Conservation (phyloP, 2,113 vertebrate genomes). For the Eulacestoma nigropectus region DNA sequence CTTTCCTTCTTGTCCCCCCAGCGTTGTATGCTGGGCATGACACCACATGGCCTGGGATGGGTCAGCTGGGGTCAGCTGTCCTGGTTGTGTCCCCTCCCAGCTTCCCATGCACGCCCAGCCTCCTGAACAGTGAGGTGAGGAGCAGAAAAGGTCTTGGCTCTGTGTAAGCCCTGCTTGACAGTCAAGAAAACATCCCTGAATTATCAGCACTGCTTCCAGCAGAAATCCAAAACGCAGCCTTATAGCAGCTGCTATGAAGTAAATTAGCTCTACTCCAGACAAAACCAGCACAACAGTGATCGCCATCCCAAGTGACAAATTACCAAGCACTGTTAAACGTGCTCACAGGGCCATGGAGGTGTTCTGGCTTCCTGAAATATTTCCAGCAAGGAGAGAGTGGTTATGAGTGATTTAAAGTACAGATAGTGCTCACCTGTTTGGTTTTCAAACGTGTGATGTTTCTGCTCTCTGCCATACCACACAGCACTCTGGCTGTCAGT, state of each 20-base stretch:
- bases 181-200: background rate
- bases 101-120: background rate
- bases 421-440: background rate
- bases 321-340: background rate
- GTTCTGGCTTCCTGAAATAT: background rate
- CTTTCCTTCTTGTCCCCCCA: background rate
- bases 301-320: background rate
- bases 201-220: background rate
- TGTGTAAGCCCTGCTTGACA: background rate
- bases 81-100: background rate
- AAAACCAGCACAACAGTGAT: background rate
- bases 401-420: background rate
- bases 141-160: background rate
- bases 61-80: background rate
- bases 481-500: background rate
- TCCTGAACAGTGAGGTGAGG: rapidly evolving
- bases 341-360: background rate
- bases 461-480: conserved; percentile 4
- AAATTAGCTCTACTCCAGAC: background rate
- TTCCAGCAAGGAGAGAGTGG: background rate
- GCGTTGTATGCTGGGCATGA: background rate
- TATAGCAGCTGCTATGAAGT: background rate
- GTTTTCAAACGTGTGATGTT: background rate
- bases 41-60: background rate
- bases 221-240: background rate